Percentiles rank a stretch among this genome's conserved stretches.
These are phyloP conservation scores for Elaeidobius kamerunicus DNA, from an alignment of 2,888 invertebrate species.

Conservation along the genomic window DNA sequence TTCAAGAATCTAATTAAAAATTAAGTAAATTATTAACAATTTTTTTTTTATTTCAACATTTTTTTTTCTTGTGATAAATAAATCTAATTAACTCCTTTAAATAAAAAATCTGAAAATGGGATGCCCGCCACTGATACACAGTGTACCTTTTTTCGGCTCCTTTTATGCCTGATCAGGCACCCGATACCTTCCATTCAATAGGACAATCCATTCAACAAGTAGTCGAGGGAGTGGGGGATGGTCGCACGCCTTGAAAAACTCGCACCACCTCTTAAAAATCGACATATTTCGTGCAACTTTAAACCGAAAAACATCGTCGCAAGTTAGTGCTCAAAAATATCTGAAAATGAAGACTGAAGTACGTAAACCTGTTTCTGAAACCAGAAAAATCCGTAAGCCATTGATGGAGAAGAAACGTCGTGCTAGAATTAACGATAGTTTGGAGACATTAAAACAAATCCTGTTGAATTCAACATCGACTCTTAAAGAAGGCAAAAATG, in stretches of 20 bases:
- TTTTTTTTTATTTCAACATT: too few relatives aligned
- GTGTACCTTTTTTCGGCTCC: slow-evolving; percentile 11
- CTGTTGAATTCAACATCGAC: slow-evolving; percentile 49
- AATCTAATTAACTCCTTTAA: too few relatives aligned
- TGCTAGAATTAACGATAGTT: slow-evolving; percentile 54
- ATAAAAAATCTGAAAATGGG: not conserved
- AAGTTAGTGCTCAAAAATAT: not conserved
- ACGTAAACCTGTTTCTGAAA: slow-evolving; percentile 42
- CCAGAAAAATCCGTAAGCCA: slow-evolving; percentile 52
- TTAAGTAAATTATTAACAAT: too few relatives aligned
- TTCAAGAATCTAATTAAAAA: not conserved
- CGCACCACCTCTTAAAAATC: slow-evolving; percentile 5
- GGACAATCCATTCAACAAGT: slow-evolving; percentile 23
- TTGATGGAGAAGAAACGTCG: slow-evolving; percentile 56
- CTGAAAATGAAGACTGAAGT: slow-evolving; percentile 37
- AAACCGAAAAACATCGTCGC: slow-evolving; percentile 7
- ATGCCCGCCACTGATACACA: slow-evolving; percentile 2
- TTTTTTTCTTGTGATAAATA: too few relatives aligned
- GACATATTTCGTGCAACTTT: slow-evolving; percentile 18
- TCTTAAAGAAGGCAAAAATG: slow-evolving; percentile 42
- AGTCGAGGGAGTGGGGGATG: slow-evolving; percentile 13
- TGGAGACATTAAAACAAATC: slow-evolving; percentile 54
- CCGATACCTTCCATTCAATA: slow-evolving; percentile 17
- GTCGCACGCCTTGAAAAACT: slow-evolving; percentile 24
- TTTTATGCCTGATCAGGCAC: slow-evolving; percentile 22